Evolutionary conservation across 2,888 invertebrate species (phyloP).

Genomic region (Heliconius hortense): DNA sequence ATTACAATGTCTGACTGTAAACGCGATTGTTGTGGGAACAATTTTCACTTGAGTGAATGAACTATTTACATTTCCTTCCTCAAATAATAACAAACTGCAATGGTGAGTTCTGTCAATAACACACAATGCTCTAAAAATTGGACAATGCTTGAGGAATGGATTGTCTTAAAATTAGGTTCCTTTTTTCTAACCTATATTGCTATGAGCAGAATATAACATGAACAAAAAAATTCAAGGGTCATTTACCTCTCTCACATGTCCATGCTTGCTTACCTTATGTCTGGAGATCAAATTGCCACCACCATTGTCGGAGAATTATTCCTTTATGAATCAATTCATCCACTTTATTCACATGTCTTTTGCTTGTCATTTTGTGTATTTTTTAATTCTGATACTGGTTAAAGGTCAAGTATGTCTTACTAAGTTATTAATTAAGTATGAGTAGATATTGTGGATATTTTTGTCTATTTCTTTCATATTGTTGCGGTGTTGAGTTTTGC

Average conservation of each 20-base stretch:
- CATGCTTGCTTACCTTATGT: background rate
- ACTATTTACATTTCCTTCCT: too few relatives aligned
- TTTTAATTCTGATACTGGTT: background rate
- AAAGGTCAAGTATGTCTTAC: slow-evolving; percentile 5
- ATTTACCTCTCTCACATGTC: slow-evolving; percentile 21
- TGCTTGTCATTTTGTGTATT: background rate
- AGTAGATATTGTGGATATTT: background rate
- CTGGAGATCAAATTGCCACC: background rate
- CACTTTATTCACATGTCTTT: slow-evolving; percentile 25
- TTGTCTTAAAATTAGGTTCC: too few relatives aligned
- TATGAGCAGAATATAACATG: background rate
- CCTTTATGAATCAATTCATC: slow-evolving; percentile 37
- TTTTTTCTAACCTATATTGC: too few relatives aligned
- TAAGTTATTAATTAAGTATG: background rate
- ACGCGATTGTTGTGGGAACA: too few relatives aligned
- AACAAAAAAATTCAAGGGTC: slow-evolving; percentile 21
- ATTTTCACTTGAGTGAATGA: too few relatives aligned
- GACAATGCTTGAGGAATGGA: too few relatives aligned
- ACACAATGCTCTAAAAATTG: too few relatives aligned
- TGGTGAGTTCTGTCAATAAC: too few relatives aligned
- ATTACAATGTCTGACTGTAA: too few relatives aligned
- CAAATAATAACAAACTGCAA: too few relatives aligned
- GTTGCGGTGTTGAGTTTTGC: too few relatives aligned
- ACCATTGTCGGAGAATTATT: slow-evolving; percentile 34
- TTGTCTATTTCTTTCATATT: background rate